Evolutionary conservation across 2,888 invertebrate species (phyloP).

Genomic region (Brachyptera putata): DNA sequence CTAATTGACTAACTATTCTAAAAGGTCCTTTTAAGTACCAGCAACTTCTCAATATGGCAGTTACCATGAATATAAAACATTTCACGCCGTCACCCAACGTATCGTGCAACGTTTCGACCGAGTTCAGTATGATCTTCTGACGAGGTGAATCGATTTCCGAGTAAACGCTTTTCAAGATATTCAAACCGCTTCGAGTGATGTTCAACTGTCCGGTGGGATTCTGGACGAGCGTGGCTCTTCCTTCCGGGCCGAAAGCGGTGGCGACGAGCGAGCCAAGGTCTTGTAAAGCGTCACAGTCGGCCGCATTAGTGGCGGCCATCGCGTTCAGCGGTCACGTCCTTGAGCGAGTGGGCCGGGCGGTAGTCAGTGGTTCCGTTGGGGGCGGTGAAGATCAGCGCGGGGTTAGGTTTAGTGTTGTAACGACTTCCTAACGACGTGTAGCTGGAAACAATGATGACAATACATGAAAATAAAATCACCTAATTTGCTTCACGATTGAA

Average conservation of each 20-base stretch:
- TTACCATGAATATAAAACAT: conserved; percentile 20
- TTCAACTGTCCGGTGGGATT: conserved; percentile 22
- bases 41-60: conserved; percentile 14
- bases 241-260: conserved; percentile 28
- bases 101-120: conserved; percentile 7
- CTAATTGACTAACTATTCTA: conserved; percentile 9
- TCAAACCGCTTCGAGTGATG: conserved; percentile 26
- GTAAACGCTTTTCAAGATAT: conserved; percentile 19
- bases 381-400: conserved; percentile 56
- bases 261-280: conserved; percentile 16
- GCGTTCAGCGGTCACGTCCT: conserved; percentile 59
- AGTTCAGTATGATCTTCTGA: conserved; percentile 10
- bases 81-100: conserved; percentile 28
- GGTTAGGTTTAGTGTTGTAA: conserved; percentile 76
- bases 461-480: no score
- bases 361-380: conserved; percentile 51
- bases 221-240: conserved; percentile 25
- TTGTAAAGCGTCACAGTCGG: background rate
- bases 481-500: no score
- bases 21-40: background rate
- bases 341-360: conserved; percentile 68
- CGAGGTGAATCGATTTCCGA: conserved; percentile 7
- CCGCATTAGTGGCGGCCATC: conserved; percentile 47
- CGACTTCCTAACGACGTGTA: conserved; percentile 86
- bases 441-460: conserved; percentile 49